phyloP scores from a whole-genome alignment of 1,140 invertebrate species.

The Ostrea denselamellosa region DNA sequence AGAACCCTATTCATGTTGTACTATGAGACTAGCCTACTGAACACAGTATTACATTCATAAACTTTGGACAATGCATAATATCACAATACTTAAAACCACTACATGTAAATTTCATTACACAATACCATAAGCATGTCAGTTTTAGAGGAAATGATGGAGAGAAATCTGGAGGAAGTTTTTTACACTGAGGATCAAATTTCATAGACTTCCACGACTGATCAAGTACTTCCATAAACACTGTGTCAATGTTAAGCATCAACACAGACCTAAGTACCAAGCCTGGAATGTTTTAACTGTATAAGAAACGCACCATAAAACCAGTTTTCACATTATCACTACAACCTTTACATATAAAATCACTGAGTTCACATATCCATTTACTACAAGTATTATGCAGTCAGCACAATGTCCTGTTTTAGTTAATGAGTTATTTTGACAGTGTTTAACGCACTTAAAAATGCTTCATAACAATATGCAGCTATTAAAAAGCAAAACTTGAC shows the following conservation, averaged over 20 bases:
- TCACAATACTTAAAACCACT: neutral
- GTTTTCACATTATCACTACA: neutral
- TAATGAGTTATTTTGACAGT: neutral
- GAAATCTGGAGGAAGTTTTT: neutral
- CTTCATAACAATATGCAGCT: neutral
- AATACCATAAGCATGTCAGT: neutral
- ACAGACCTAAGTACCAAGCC: neutral
- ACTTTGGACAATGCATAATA: neutral
- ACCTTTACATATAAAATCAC: conserved; percentile 4
- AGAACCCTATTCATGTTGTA: neutral
- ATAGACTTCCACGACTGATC: neutral
- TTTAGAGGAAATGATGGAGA: neutral
- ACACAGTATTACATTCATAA: neutral
- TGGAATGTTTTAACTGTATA: neutral
- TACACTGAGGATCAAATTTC: neutral
- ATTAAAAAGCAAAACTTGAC: neutral
- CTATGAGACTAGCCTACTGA: neutral
- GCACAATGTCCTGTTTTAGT: neutral
- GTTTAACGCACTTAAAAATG: neutral
- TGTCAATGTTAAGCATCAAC: neutral
- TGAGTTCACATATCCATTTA: neutral
- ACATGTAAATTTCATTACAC: neutral
- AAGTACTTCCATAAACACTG: neutral
- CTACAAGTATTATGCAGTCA: neutral
- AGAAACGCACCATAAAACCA: neutral